Conservation (phyloP, 2,888 invertebrate genomes). For the Idaea biselata region DNA sequence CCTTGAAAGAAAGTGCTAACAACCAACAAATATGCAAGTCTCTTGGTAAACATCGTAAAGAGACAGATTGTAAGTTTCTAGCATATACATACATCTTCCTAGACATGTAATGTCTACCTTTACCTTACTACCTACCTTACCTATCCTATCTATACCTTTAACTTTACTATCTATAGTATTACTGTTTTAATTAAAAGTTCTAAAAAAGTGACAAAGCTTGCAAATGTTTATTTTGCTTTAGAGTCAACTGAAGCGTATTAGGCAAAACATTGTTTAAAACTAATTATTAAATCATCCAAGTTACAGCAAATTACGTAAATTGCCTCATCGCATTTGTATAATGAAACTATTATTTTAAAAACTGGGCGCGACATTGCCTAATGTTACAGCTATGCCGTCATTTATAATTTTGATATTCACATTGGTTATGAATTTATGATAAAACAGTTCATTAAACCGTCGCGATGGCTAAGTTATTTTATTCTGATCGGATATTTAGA, state of each 20-base stretch:
- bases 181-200: not conserved
- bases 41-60: not conserved
- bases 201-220: not conserved
- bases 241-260: not conserved
- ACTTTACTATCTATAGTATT: no score
- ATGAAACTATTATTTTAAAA: not conserved
- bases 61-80: not conserved
- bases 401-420: not conserved
- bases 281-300: not conserved
- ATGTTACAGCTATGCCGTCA: not conserved
- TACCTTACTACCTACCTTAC: no score
- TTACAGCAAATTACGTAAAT: not conserved
- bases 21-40: conserved; percentile 15
- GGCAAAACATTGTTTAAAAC: not conserved
- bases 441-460: not conserved
- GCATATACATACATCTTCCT: not conserved
- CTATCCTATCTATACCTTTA: no score
- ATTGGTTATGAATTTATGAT: not conserved
- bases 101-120: not conserved
- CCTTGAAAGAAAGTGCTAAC: conserved; percentile 42
- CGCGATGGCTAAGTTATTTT: not conserved
- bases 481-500: conserved; percentile 12
- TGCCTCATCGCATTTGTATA: not conserved
- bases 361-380: not conserved
- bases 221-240: not conserved